Evolutionary conservation across 30 jellyfish, hydroid and myxozoan species (phyloP).

Genomic region (Aurelia sp.): DNA sequence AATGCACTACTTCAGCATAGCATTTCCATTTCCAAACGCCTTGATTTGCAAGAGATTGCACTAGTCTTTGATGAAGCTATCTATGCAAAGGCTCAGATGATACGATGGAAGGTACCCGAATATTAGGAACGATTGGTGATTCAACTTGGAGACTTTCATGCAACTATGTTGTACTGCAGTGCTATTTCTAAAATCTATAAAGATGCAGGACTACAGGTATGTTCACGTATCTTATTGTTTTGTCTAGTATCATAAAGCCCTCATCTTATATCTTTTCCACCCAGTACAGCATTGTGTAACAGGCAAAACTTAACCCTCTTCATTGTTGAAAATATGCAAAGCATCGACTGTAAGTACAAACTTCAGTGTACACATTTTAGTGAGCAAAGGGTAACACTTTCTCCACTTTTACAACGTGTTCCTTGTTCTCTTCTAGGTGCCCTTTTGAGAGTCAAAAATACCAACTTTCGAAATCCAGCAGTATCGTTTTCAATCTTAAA

Average conservation of each 20-base stretch:
- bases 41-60: constrained; percentile 20
- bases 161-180: constrained; percentile 61
- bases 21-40: constrained; percentile 11
- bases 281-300: not conserved
- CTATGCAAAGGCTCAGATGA: constrained; percentile 62
- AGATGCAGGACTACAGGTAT: constrained; percentile 68
- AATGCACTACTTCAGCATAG: constrained; percentile 33
- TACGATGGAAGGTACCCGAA: constrained; percentile 55
- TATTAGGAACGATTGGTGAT: constrained; percentile 38
- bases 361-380: too few relatives aligned
- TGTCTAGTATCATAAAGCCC: too few relatives aligned
- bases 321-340: too few relatives aligned
- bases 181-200: constrained; percentile 34
- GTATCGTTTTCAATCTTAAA: too few relatives aligned
- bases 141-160: constrained; percentile 64
- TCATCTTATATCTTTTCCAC: too few relatives aligned
- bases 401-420: too few relatives aligned
- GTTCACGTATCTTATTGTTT: not conserved
- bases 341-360: too few relatives aligned
- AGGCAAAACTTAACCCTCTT: not conserved
- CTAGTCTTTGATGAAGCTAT: constrained; percentile 67
- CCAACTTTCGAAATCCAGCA: too few relatives aligned
- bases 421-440: too few relatives aligned
- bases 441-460: too few relatives aligned
- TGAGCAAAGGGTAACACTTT: too few relatives aligned